phyloP scores from a whole-genome alignment of 2,888 invertebrate species.

The Torymus aiolomorphi region DNA sequence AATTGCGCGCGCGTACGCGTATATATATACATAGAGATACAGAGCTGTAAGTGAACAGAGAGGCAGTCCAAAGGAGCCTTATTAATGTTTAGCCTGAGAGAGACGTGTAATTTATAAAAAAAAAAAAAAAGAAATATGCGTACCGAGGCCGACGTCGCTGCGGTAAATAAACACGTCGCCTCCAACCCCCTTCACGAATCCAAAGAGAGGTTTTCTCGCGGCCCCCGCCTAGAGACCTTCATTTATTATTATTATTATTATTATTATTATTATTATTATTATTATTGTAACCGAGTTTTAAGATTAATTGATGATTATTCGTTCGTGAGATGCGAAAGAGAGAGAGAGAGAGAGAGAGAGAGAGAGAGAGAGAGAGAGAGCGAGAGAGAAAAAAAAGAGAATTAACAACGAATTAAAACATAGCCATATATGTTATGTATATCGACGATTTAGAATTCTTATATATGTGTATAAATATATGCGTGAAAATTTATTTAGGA shows the following conservation, averaged over 20 bases:
- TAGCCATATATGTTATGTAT: constrained; percentile 14
- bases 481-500: constrained; percentile 31
- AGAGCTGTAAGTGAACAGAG: constrained; percentile 21
- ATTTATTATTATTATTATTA: constrained; percentile 32
- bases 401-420: constrained; percentile 63
- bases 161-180: constrained; percentile 38
- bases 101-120: constrained; percentile 40
- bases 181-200: constrained; percentile 35
- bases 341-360: no score
- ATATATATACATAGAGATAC: constrained; percentile 2
- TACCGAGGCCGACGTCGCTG: constrained; percentile 5
- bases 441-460: constrained; percentile 31
- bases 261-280: not conserved
- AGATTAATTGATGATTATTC: not conserved
- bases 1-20: no score
- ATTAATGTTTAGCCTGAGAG: constrained; percentile 54
- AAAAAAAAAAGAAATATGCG: constrained; percentile 7
- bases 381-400: no score
- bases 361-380: constrained; percentile 1
- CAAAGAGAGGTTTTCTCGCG: constrained; percentile 53
- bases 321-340: no score
- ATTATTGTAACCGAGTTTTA: constrained; percentile 18
- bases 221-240: constrained; percentile 3
- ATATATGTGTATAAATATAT: constrained; percentile 35
- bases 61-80: constrained; percentile 58